Percentiles rank a stretch among this genome's conserved stretches.
These are phyloP conservation scores for Odontamblyopus rebecca DNA, from an alignment of 2,797 vertebrate genomes.

Conservation along the genomic window DNA sequence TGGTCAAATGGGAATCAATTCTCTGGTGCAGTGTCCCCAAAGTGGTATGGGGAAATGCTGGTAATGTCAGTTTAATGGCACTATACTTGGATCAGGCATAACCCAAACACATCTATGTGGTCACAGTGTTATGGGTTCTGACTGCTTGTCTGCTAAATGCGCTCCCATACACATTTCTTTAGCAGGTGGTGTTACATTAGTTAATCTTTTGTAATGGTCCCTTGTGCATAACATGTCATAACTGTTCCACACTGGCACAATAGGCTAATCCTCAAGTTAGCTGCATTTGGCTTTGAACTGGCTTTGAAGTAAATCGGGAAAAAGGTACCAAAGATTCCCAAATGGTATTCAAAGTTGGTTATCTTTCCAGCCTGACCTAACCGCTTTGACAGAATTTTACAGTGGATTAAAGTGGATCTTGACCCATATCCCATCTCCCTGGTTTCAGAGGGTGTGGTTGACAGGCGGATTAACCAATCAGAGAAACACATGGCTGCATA, in stretches of 20 bases:
- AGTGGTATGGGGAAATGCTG: constrained; percentile 3
- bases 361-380: too few relatives aligned
- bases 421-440: too few relatives aligned
- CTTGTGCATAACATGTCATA: not conserved
- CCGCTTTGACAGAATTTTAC: too few relatives aligned
- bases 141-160: not conserved
- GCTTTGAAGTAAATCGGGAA: too few relatives aligned
- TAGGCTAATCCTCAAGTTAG: not conserved
- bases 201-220: not conserved
- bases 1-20: constrained; percentile 29
- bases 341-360: too few relatives aligned
- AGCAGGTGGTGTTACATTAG: not conserved
- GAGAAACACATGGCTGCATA: too few relatives aligned
- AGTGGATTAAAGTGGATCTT: too few relatives aligned
- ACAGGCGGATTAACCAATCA: too few relatives aligned
- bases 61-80: not conserved
- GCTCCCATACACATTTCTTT: not conserved
- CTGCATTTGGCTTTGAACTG: not conserved
- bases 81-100: not conserved
- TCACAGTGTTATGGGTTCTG: not conserved
- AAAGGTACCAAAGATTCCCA: too few relatives aligned
- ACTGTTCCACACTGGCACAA: not conserved
- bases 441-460: too few relatives aligned
- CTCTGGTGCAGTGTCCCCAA: not conserved
- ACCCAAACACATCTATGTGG: not conserved